A percentile compares a stretch with the other conserved stretches of the same genome.
Conservation (phyloP, 2,797 vertebrate genomes). For the Gallinago nigripennis region DNA sequence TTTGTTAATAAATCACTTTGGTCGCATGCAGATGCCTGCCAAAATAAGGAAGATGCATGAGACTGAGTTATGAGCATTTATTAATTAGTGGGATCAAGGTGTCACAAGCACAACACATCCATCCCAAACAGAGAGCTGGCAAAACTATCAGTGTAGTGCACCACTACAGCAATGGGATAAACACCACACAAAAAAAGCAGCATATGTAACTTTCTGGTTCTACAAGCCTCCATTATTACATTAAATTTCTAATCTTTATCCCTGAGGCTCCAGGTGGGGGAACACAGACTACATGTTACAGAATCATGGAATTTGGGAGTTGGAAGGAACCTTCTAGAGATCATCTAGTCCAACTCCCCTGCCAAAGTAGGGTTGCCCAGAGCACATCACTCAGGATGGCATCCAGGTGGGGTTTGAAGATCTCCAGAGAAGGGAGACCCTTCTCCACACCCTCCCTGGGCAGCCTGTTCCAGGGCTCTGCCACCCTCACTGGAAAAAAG, state of each 20-base stretch:
- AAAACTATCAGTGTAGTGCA: not conserved
- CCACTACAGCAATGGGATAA: not conserved
- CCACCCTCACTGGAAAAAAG: too few relatives aligned
- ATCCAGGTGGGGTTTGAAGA: too few relatives aligned
- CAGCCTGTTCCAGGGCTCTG: too few relatives aligned
- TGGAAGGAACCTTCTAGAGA: too few relatives aligned
- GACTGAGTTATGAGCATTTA: not conserved
- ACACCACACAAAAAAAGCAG: not conserved
- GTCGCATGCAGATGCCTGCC: not conserved
- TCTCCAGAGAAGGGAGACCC: too few relatives aligned
- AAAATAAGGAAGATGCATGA: not conserved
- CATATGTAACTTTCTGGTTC: fast-evolving
- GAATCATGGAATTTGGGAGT: too few relatives aligned
- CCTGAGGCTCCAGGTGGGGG: not conserved
- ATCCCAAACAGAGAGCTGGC: not conserved
- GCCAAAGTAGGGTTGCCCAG: too few relatives aligned
- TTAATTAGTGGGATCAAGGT: not conserved
- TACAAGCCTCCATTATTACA: not conserved
- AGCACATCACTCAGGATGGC: too few relatives aligned
- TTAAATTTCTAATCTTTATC: not conserved
- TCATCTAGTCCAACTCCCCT: too few relatives aligned
- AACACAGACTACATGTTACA: not conserved
- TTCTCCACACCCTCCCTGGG: too few relatives aligned
- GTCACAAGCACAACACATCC: not conserved
- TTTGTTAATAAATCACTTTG: not conserved